Base-by-base conservation (phyloP, 2,888 invertebrate species). In the Eristalis arbustorum region DNA sequence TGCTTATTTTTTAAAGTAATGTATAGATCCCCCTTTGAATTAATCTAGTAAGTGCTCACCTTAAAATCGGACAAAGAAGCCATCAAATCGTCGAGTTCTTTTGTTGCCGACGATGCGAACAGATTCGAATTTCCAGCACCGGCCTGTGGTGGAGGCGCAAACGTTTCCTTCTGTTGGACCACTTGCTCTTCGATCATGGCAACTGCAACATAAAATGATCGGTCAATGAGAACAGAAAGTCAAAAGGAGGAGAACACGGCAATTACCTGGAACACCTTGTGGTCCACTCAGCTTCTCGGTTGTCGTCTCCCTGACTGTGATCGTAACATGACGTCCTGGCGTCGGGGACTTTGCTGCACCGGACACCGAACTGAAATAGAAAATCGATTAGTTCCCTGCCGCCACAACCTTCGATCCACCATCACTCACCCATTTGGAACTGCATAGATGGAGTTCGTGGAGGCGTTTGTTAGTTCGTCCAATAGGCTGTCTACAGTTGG, bases 41-140 rank as follows among this genome's bases (percentile, higher is more conserved):
- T 11, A 11, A 42, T 1, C n/a, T 42, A n/a, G 14, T n/a, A 42
- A 1, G 5, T 6, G 88, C 93, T 92, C 93, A 97, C 98, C 96
- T 98, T 98, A 92, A 98, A 98, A 92, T 98, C 98, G 0, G 98
- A 98, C 13, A 99, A 94, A 6, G 98, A 98, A 1, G 97, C 98
- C 98, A 99, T 98, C 85, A 99, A 94, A 91, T 98, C 98, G 91
- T 99, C 98, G 84, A 99, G 94, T 92, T 99, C 98, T 92, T 96
- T 96, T 25, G 98, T 98, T 42, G 98, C 98, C 83, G 97, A 96
- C 72, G 98, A 98, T 25, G 98, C 94, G 89, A 91, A 92, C 3
- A 89, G 88, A 56, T 56, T 49, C 8, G 83, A n/a, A 3, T 49
- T 76, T 22, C 82, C 59, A 23, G 84, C 59, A 69, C 66, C 69